Evolutionary conservation across 2,797 vertebrate genomes (phyloP).

Genomic region (Notamacropus eugenii): DNA sequence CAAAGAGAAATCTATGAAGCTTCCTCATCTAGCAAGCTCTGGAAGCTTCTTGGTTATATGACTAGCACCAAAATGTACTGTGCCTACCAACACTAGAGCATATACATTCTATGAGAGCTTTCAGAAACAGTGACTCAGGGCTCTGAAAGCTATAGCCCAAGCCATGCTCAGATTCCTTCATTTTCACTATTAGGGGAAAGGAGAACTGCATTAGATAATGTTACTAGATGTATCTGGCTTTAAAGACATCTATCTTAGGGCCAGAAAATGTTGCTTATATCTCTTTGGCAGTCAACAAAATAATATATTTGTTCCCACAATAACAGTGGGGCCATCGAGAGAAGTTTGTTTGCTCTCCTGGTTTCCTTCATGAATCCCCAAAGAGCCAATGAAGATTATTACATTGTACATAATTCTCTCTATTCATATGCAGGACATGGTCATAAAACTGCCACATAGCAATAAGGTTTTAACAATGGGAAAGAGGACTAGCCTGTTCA

Average conservation of each 20-base stretch:
- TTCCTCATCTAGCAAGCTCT: neutral
- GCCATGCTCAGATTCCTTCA: fast-evolving
- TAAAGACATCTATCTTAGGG: neutral
- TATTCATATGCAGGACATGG: slow-evolving; percentile 48
- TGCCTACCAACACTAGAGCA: neutral
- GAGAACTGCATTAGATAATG: neutral
- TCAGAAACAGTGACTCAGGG: neutral
- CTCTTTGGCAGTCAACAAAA: neutral
- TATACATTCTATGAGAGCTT: neutral
- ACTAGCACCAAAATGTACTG: neutral
- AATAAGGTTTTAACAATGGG: slow-evolving; percentile 47
- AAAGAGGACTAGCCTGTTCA: slow-evolving; percentile 8
- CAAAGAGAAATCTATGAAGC: neutral
- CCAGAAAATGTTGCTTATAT: neutral
- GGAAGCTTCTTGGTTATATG: neutral
- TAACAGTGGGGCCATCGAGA: neutral
- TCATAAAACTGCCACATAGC: slow-evolving; percentile 62
- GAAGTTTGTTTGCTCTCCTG: slow-evolving; percentile 47
- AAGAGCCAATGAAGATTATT: slow-evolving; percentile 48
- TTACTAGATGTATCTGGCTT: neutral
- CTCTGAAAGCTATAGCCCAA: neutral
- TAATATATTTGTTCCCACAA: slow-evolving; percentile 31
- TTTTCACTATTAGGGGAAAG: neutral
- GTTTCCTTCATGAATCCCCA: slow-evolving; percentile 57
- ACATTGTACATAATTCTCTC: slow-evolving; percentile 28